Evolutionary conservation across 2,888 invertebrate species (phyloP).

Genomic region (Xylocampa areola): DNA sequence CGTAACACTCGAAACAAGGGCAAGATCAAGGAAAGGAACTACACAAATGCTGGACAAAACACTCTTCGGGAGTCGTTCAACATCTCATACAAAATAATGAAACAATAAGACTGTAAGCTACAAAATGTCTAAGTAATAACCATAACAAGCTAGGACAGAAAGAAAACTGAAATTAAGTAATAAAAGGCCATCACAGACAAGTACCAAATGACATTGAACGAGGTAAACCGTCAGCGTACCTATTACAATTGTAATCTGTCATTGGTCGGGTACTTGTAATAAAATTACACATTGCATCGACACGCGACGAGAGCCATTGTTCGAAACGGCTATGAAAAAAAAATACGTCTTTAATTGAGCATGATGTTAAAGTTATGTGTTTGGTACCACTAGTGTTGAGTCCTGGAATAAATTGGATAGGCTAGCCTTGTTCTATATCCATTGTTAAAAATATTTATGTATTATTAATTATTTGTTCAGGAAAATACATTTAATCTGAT

Average conservation of each 20-base stretch:
- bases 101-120: too few species aligned
- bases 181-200: slow-evolving; percentile 45
- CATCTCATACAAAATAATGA: too few species aligned
- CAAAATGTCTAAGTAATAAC: too few species aligned
- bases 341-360: slow-evolving; percentile 61
- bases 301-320: slow-evolving; percentile 68
- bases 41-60: too few species aligned
- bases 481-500: background rate
- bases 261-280: slow-evolving; percentile 60
- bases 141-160: slow-evolving; percentile 17
- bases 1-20: too few species aligned
- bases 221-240: slow-evolving; percentile 54
- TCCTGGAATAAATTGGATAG: slow-evolving; percentile 6
- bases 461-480: background rate
- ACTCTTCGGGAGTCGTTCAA: too few species aligned
- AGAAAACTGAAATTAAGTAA: slow-evolving; percentile 50
- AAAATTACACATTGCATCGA: slow-evolving; percentile 65
- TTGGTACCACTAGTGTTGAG: slow-evolving; percentile 7
- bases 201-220: slow-evolving; percentile 64
- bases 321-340: slow-evolving; percentile 54
- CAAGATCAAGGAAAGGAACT: too few species aligned
- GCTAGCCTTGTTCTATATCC: background rate
- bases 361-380: slow-evolving; percentile 40
- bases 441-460: background rate
- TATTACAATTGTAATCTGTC: slow-evolving; percentile 62